phyloP scores from a whole-genome alignment of 1,140 invertebrate genomes.

The Leptestheria dahalacensis region DNA sequence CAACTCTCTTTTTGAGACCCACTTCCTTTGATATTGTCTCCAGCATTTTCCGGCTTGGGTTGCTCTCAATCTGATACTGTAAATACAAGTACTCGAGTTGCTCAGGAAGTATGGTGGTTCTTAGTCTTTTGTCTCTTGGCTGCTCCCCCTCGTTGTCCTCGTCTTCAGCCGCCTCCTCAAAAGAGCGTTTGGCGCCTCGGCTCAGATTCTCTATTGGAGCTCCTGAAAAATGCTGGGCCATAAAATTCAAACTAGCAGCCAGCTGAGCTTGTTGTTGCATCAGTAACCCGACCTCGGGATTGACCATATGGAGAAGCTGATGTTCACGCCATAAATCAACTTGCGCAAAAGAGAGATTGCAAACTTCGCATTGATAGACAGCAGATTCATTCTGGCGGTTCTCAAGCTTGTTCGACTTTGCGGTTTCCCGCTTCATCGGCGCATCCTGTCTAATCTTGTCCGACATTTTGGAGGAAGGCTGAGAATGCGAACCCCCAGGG shows the following conservation, averaged over 20 bases:
- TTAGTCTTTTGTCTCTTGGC: slow-evolving; percentile 78
- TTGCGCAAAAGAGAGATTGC: slow-evolving; percentile 73
- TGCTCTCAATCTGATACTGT: slow-evolving; percentile 93
- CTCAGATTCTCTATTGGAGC: slow-evolving; percentile 2
- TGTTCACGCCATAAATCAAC: slow-evolving; percentile 88
- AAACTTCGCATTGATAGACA: slow-evolving; percentile 89
- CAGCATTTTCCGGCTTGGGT: slow-evolving; percentile 91
- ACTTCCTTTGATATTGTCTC: slow-evolving; percentile 91
- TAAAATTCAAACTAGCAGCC: not conserved
- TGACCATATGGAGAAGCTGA: slow-evolving; percentile 88
- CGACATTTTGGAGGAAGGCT: slow-evolving; percentile 15
- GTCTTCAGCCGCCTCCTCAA: slow-evolving; percentile 58
- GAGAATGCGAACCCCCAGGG: slow-evolving; percentile 23
- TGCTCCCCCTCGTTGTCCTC: slow-evolving; percentile 50
- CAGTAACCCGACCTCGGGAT: slow-evolving; percentile 56
- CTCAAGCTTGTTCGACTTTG: not conserved
- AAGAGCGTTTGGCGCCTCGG: slow-evolving; percentile 35
- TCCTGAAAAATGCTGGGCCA: not conserved
- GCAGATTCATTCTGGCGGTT: slow-evolving; percentile 21
- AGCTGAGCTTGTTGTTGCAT: slow-evolving; percentile 57
- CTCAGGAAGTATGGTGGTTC: slow-evolving; percentile 92
- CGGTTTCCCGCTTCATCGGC: not conserved
- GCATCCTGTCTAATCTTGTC: slow-evolving; percentile 22
- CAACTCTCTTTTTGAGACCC: slow-evolving; percentile 88
- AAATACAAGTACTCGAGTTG: slow-evolving; percentile 94